Conservation (phyloP, 2,113 vertebrate genomes). For the Butastur rufipennis region DNA sequence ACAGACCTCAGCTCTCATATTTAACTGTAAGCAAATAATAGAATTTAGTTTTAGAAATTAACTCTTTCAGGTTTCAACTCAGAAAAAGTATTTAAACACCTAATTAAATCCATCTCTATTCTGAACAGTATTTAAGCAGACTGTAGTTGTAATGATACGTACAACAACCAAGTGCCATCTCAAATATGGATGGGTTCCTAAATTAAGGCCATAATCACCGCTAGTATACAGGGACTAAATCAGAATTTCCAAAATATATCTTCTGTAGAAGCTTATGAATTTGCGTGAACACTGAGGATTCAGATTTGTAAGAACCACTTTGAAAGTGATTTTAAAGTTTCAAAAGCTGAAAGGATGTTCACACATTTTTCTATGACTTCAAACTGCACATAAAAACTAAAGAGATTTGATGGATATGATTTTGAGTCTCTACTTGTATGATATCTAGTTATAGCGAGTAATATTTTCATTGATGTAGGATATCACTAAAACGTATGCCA, state of each 20-base stretch:
- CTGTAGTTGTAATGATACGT: background rate
- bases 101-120: background rate
- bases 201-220: background rate
- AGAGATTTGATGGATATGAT: background rate
- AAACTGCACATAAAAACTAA: background rate
- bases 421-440: background rate
- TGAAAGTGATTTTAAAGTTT: background rate
- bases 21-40: background rate
- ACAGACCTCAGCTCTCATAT: background rate
- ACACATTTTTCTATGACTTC: background rate
- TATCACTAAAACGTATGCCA: background rate
- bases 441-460: background rate
- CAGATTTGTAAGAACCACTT: background rate
- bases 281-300: background rate
- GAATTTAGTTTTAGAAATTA: background rate
- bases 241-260: background rate
- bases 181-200: background rate
- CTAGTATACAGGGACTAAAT: background rate
- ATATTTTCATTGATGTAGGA: background rate
- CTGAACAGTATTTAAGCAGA: background rate
- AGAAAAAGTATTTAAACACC: background rate
- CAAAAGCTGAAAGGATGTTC: background rate
- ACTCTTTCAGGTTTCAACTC: background rate
- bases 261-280: background rate
- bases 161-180: background rate